Percentiles rank a stretch among this genome's conserved stretches.
These are phyloP conservation scores for Pollenia angustigena DNA, from an alignment of 2,888 invertebrate species.

Conservation along the genomic window DNA sequence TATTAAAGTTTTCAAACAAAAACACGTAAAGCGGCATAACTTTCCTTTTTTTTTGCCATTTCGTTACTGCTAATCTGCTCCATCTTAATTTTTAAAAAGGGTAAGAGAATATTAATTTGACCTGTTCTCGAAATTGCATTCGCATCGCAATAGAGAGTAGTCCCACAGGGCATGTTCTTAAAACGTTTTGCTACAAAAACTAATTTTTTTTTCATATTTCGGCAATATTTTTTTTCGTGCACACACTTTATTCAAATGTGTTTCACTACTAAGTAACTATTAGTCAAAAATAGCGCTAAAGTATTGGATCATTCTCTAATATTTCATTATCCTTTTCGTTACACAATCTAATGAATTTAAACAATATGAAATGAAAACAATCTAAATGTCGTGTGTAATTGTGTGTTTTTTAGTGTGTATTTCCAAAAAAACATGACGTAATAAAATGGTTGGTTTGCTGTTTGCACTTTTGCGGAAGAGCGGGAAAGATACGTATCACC, in stretches of 20 bases:
- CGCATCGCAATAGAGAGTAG: too few relatives aligned
- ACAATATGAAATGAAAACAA: not conserved
- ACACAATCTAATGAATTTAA: not conserved
- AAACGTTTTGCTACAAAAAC: too few relatives aligned
- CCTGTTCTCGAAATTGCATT: too few relatives aligned
- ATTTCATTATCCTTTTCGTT: not conserved
- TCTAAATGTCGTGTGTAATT: not conserved
- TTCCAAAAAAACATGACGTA: conserved; percentile 7
- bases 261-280: not conserved
- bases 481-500: not conserved
- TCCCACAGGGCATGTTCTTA: too few relatives aligned
- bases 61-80: too few relatives aligned
- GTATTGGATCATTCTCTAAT: not conserved
- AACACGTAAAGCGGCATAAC: too few relatives aligned
- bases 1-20: too few relatives aligned
- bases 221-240: not conserved
- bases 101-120: too few relatives aligned
- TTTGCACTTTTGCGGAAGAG: not conserved
- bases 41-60: too few relatives aligned
- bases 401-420: not conserved
- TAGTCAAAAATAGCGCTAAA: not conserved
- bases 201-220: too few relatives aligned
- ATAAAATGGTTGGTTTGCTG: not conserved
- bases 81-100: too few relatives aligned
- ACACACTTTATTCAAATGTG: not conserved